Evolutionary conservation across 2,113 vertebrate genomes (phyloP).

Genomic region (Clarias macrocephalus): DNA sequence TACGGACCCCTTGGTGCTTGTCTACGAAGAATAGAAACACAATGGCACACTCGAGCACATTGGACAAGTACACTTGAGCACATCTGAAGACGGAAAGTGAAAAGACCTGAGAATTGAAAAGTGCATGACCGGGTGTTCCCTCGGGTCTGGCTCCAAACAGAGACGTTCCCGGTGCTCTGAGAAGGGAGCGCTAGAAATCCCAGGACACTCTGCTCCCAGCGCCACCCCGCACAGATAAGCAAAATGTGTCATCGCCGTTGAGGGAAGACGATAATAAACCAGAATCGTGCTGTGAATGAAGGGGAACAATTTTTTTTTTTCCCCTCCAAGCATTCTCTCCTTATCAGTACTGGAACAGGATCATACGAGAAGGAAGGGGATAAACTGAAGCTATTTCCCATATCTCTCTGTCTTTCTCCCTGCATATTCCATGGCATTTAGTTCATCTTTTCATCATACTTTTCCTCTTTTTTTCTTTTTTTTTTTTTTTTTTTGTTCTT

Average conservation of each 20-base stretch:
- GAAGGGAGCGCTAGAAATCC: slow-evolving; percentile 25
- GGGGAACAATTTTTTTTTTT: slow-evolving; percentile 17
- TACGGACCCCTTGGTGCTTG: slow-evolving; percentile 54
- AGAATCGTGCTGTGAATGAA: slow-evolving; percentile 17
- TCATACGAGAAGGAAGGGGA: slow-evolving; percentile 25
- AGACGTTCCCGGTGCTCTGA: slow-evolving; percentile 38
- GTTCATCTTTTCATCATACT: slow-evolving; percentile 42
- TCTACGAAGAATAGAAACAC: slow-evolving; percentile 39
- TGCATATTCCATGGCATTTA: slow-evolving; percentile 35
- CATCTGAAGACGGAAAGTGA: background rate
- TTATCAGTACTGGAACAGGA: slow-evolving; percentile 48
- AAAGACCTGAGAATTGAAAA: slow-evolving; percentile 7
- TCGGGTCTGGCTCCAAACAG: slow-evolving; percentile 33
- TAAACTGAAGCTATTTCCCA: slow-evolving; percentile 35
- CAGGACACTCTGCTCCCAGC: slow-evolving; percentile 17
- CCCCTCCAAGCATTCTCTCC: slow-evolving; percentile 23
- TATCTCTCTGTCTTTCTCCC: slow-evolving; percentile 40
- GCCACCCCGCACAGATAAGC: slow-evolving; percentile 37
- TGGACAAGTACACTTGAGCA: slow-evolving; percentile 23
- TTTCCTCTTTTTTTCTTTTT: slow-evolving; percentile 22
- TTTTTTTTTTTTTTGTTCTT: slow-evolving; percentile 26
- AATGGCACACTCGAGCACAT: slow-evolving; percentile 15
- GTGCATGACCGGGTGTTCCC: background rate
- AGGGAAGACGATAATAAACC: slow-evolving; percentile 37
- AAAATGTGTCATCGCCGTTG: slow-evolving; percentile 38